phyloP scores from a whole-genome alignment of 2,797 vertebrate genomes.

The Crenichthys baileyi region DNA sequence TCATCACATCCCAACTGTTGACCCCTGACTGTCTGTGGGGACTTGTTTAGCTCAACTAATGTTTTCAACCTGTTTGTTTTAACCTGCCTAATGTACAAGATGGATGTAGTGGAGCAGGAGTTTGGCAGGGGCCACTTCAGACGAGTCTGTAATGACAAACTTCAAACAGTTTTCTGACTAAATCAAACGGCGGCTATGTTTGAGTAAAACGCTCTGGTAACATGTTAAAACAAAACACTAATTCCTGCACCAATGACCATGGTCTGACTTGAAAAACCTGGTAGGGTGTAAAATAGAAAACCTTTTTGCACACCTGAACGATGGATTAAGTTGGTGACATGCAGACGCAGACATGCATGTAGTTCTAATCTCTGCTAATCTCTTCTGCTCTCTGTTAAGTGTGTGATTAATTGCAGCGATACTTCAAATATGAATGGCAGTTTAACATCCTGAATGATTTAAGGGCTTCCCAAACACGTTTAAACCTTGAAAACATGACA shows the following conservation, averaged over 20 bases:
- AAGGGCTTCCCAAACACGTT: slow-evolving; percentile 19
- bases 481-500: background rate
- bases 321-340: background rate
- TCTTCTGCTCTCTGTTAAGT: background rate
- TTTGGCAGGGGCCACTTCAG: slow-evolving; percentile 21
- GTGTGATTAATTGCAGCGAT: slow-evolving; percentile 24
- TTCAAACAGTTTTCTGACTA: background rate
- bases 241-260: background rate
- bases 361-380: slow-evolving; percentile 16
- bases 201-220: background rate
- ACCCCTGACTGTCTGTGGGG: background rate
- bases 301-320: background rate
- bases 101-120: slow-evolving; percentile 14
- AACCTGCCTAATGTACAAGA: slow-evolving; percentile 13
- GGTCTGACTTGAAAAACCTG: background rate
- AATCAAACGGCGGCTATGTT: slow-evolving; percentile 2
- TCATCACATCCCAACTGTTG: background rate
- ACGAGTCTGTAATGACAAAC: background rate
- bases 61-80: slow-evolving; percentile 26
- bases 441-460: slow-evolving; percentile 42
- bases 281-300: background rate
- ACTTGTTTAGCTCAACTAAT: slow-evolving; percentile 16
- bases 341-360: slow-evolving; percentile 2
- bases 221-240: slow-evolving; percentile 1
- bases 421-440: slow-evolving; percentile 14